These are phyloP conservation scores for Drosophila kohkoa DNA, from an alignment of 1,140 invertebrate genomes.

Conservation along the genomic window DNA sequence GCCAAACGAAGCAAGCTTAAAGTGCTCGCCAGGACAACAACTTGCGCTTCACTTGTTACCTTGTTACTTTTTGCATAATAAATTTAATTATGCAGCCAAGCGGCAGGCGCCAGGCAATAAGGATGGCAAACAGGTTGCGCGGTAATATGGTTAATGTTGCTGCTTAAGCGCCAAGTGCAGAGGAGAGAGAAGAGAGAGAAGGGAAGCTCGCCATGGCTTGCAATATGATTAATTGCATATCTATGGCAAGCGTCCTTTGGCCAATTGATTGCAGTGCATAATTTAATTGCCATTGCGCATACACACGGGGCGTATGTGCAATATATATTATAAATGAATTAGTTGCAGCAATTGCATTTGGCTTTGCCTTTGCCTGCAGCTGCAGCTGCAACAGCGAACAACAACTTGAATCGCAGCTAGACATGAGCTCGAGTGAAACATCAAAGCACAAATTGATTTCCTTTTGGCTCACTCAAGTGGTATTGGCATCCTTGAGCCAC, in stretches of 20 bases:
- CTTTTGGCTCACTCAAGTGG: constrained; percentile 12
- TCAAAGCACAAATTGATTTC: constrained; percentile 47
- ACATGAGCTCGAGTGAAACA: constrained; percentile 16
- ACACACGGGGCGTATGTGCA: constrained; percentile 61
- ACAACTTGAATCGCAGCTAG: constrained; percentile 11
- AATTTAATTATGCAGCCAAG: constrained; percentile 70
- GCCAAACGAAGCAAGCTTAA: constrained; percentile 6
- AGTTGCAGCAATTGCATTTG: constrained; percentile 15
- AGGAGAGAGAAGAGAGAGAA: too few species aligned
- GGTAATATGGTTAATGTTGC: constrained; percentile 77
- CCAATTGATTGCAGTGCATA: constrained; percentile 53
- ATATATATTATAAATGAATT: constrained; percentile 72
- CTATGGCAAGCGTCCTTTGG: constrained; percentile 45
- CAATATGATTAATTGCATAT: constrained; percentile 79
- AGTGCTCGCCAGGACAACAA: constrained; percentile 38
- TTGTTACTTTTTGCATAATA: constrained; percentile 73
- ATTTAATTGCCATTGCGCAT: constrained; percentile 59
- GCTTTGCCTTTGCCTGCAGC: background rate
- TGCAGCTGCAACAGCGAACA: background rate
- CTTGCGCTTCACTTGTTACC: constrained; percentile 71
- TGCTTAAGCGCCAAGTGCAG: constrained; percentile 43
- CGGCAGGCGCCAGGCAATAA: background rate
- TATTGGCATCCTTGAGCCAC: constrained; percentile 19
- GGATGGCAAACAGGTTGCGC: background rate
- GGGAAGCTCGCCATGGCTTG: constrained; percentile 24